Percentiles rank a stretch among this genome's conserved stretches.
Evolutionary conservation across 2,797 vertebrate genomes (phyloP).

Genomic region (Hippocampus kuda): DNA sequence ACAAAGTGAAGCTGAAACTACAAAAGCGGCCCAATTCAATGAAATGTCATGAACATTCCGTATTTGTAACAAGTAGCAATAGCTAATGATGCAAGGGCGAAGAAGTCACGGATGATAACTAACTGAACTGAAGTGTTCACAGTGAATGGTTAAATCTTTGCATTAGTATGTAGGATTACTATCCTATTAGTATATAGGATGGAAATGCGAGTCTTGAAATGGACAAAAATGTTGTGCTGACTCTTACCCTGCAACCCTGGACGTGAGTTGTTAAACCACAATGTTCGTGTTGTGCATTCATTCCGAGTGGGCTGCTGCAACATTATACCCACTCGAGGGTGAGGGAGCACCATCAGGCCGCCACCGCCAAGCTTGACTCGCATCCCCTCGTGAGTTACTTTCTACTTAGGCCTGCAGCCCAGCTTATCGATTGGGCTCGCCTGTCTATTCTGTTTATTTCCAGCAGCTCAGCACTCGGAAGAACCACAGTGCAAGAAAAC

Average conservation of each 20-base stretch:
- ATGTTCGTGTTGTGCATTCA: neutral
- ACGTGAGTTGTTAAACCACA: slow-evolving; percentile 4
- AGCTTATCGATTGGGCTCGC: slow-evolving; percentile 18
- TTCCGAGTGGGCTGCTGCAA: neutral
- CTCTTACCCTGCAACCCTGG: neutral
- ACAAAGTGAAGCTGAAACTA: no score
- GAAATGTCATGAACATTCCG: no score
- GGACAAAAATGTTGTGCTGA: neutral
- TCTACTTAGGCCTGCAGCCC: slow-evolving; percentile 14
- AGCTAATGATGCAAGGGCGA: no score
- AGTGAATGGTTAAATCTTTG: no score
- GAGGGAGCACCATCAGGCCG: neutral
- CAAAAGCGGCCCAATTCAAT: no score
- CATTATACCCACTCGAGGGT: neutral
- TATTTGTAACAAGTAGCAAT: no score
- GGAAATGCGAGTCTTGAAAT: neutral
- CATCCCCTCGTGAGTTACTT: slow-evolving; percentile 19
- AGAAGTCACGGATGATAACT: no score
- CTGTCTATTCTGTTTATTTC: slow-evolving; percentile 10
- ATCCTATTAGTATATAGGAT: no score
- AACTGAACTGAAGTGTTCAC: no score
- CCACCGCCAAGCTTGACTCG: slow-evolving; percentile 17
- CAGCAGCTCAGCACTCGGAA: slow-evolving; percentile 5
- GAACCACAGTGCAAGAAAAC: neutral
- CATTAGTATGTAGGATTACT: no score